Evolutionary conservation across 1,140 invertebrate genomes (phyloP).

Genomic region (Drosophila guanche): DNA sequence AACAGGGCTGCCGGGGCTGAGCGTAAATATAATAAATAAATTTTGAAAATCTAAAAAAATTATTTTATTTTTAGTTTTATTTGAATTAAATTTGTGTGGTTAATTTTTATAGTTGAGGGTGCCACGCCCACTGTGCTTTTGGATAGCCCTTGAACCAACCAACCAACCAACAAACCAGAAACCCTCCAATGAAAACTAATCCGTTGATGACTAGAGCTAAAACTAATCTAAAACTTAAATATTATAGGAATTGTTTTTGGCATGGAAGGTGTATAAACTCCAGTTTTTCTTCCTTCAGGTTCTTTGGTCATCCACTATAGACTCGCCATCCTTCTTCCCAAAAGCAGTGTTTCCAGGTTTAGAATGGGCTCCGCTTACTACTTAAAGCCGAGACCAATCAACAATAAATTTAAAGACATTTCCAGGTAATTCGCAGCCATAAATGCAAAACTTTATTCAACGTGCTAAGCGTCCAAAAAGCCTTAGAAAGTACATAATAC

Average conservation of each 20-base stretch:
- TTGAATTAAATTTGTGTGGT: constrained; percentile 23
- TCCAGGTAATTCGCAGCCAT: constrained; percentile 28
- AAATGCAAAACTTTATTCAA: constrained; percentile 64
- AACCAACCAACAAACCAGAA: not conserved
- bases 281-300: too few relatives aligned
- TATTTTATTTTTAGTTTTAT: constrained; percentile 7
- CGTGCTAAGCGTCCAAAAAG: constrained; percentile 50
- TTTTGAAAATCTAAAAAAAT: constrained; percentile 11
- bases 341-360: not conserved
- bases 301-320: not conserved
- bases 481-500: constrained; percentile 45
- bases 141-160: constrained; percentile 8
- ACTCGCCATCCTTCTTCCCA: not conserved
- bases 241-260: not conserved
- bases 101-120: constrained; percentile 7
- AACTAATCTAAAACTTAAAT: not conserved
- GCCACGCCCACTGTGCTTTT: constrained; percentile 38
- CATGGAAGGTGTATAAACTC: too few relatives aligned
- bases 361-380: not conserved
- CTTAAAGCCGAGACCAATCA: constrained; percentile 33
- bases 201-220: not conserved
- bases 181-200: constrained; percentile 13
- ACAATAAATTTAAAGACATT: constrained; percentile 46
- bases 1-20: constrained; percentile 36
- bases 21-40: constrained; percentile 47